These are phyloP conservation scores for Seriola dumerili DNA, from an alignment of 2,113 vertebrate genomes.

Conservation along the genomic window DNA sequence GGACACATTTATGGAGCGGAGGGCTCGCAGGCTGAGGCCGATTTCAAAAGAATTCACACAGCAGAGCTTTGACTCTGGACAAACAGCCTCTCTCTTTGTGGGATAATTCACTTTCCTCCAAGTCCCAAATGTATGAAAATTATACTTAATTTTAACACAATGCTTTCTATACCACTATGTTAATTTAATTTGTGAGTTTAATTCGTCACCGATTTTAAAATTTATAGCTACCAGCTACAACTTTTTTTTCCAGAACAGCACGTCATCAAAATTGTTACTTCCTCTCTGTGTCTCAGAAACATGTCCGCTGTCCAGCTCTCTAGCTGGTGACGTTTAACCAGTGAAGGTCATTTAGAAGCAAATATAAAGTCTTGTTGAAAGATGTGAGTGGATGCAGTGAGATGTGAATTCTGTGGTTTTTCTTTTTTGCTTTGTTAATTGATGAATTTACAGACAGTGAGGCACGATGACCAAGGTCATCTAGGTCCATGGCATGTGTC, in stretches of 20 bases:
- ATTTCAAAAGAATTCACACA: conserved; percentile 14
- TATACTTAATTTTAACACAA: background rate
- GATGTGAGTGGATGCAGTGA: background rate
- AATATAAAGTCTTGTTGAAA: no score
- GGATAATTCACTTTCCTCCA: background rate
- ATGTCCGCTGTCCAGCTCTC: no score
- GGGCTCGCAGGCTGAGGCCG: background rate
- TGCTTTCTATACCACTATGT: background rate
- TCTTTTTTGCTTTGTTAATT: background rate
- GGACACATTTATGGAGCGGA: background rate
- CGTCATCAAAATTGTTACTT: no score
- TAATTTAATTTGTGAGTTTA: background rate
- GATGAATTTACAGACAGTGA: background rate
- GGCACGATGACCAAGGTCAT: no score
- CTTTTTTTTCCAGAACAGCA: no score
- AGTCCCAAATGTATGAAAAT: background rate
- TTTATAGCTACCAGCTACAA: no score
- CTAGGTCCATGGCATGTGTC: no score
- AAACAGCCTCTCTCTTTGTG: background rate
- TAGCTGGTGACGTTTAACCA: no score
- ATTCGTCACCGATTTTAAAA: background rate
- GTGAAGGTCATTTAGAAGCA: no score
- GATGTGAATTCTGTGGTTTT: background rate
- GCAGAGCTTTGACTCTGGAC: background rate
- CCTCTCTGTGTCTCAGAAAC: no score